Conservation (phyloP, 2,888 invertebrate genomes). For the Campoplex capitator region DNA sequence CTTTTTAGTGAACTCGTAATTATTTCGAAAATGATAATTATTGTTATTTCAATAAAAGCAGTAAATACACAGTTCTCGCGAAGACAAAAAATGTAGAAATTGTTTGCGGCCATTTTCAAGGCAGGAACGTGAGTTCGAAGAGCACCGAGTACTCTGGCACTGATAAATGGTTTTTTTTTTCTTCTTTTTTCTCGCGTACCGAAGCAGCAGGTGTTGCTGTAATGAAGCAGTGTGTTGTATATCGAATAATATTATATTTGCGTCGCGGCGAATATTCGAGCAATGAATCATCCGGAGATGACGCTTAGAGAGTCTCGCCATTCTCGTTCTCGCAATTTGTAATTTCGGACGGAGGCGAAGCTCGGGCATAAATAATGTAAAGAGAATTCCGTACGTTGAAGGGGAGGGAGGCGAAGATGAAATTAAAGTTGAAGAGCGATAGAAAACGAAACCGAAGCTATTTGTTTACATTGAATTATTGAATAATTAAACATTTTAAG, state of each 20-base stretch:
- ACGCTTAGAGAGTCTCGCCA: background rate
- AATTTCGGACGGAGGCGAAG: background rate
- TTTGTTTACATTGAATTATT: background rate
- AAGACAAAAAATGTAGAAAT: background rate
- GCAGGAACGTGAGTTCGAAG: background rate
- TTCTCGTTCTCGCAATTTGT: background rate
- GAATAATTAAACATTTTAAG: background rate
- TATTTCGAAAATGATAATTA: background rate
- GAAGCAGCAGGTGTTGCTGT: slow-evolving; percentile 39
- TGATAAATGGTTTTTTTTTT: slow-evolving; percentile 10
- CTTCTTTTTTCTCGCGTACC: slow-evolving; percentile 17
- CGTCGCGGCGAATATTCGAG: slow-evolving; percentile 35
- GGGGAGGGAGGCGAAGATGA: background rate
- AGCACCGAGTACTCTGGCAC: slow-evolving; percentile 1
- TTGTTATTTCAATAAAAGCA: background rate
- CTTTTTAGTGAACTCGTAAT: background rate
- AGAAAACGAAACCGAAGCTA: background rate
- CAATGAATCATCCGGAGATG: slow-evolving; percentile 37
- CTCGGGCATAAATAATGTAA: background rate
- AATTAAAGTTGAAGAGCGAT: background rate
- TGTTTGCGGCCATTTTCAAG: background rate
- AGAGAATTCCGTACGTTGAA: background rate
- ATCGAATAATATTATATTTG: slow-evolving; percentile 27
- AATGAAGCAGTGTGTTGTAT: slow-evolving; percentile 22
- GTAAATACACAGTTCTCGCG: background rate